Evolutionary conservation across 2,888 invertebrate genomes (phyloP), one percentile per base, ranked within the genome.

Genomic region (Tenthredo distinguenda): DNA sequence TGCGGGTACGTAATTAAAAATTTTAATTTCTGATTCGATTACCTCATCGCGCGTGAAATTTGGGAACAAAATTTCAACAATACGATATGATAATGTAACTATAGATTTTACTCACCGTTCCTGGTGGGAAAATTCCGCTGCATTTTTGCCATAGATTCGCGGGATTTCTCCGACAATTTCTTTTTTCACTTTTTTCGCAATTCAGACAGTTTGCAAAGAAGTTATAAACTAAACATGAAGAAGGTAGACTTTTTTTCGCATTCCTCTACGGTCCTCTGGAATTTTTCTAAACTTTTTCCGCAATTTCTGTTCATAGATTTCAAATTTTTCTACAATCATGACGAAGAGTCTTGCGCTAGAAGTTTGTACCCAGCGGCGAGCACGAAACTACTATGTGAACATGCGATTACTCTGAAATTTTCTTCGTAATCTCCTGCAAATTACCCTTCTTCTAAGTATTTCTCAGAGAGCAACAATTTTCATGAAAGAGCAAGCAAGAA

Each of bases 371-470:
- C 18, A 15, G 12, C 18, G 15, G 34, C 62, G 68, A 68, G 34
- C 34, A 12, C 7, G 62, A 26, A 26, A 12, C 12, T 62, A 26
- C 62, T 68, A 34, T 26, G 31, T 34, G 34, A 68, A 26, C 62
- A 18, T 31, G 12, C 68, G 26, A 68, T 68, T 68, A 34, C 18
- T 34, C 34, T 68, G 68, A 18, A 68, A 68, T 68, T 34, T 47
- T 68, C 68, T 31, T 18, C 26, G 34, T 68, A 68, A 68, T 68
- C 68, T 68, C 15, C 68, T 68, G 68, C 18, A 68, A 34, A 68
- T 68, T 68, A 68, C 31, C 68, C 34, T 34, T 34, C 34, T 34
- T 31, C 68, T 18, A 68, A 68, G 68, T 34, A n/a, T 62, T 68
- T 68, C 34, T 34, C 34, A 34, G 34, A 12, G 18, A 68, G 34